Evolutionary conservation across 2,888 invertebrate species (phyloP), one percentile per base, ranked within the genome.

Genomic region (Drosophila eohydei): DNA sequence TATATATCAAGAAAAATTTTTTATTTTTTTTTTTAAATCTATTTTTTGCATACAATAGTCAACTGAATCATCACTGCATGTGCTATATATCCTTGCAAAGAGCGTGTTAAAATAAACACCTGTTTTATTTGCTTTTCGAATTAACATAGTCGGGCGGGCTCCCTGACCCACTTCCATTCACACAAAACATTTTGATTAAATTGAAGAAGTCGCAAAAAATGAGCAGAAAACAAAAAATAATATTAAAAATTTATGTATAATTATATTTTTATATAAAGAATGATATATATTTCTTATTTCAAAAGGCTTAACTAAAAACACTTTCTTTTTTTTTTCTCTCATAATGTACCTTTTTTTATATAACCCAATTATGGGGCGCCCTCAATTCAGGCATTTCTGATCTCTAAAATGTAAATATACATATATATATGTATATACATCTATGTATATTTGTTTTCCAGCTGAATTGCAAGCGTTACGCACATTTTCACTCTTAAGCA

Each of bases 401-500:
- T 32, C 41, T 64, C 38, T 34, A 34, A 28, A 51, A 43, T 8
- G 4, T 38, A 14, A 28, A 8, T 4, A 30, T 46, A 28, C 4
- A 8, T n/a, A 48, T 48, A n/a, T 41, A 34, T 21, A 36, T 16
- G 6, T 7, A 43, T 43, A 21, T 32, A 7, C 6, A 28, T 46
- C 6, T 64, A 14, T 52, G 26, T 52, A n/a, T 46, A 58, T 48
- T 52, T 56, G 26, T 44, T 48, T 43, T 50, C 34, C 46, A 48
- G 14, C 8, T 52, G 50, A 7, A 67, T 56, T 48, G 58, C 62
- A 72, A 68, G 57, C 44, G 78, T 67, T 82, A 86, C 82, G 83
- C 82, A 86, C 72, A 67, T 72, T 77, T 80, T 73, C 77, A 51
- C 64, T 62, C 64, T 62, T 50, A 60, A 43, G 46, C 76, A 71